Percentiles rank a stretch among this genome's conserved stretches.
phyloP scores from a whole-genome alignment of 2,797 vertebrate genomes.

The Geotrypetes seraphini region DNA sequence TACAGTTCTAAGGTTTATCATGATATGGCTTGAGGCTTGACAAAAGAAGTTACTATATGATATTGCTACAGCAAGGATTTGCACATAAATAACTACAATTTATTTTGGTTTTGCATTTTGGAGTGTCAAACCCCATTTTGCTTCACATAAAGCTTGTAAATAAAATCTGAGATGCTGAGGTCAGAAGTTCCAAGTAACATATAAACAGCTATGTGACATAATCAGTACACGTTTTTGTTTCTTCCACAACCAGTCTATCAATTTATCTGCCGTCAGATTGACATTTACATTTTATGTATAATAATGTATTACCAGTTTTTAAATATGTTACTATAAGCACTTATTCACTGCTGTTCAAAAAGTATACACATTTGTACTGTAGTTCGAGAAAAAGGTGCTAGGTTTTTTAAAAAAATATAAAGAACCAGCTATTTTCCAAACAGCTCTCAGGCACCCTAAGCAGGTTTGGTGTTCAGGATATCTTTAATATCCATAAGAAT shows the following conservation, averaged over 20 bases:
- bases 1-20: constrained; percentile 7
- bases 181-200: constrained; percentile 1
- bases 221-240: background rate
- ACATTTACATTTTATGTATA: constrained; percentile 2
- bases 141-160: constrained; percentile 14
- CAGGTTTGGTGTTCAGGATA: no score
- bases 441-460: no score
- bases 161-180: constrained; percentile 7
- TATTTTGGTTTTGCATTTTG: constrained; percentile 5
- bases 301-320: background rate
- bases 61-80: constrained; percentile 12
- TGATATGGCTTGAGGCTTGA: constrained; percentile 5
- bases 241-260: constrained; percentile 10
- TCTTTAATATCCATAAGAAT: no score
- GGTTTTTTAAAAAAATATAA: no score
- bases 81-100: background rate
- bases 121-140: constrained; percentile 9
- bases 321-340: no score
- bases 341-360: no score
- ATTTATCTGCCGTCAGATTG: constrained; percentile 18
- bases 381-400: no score
- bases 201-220: background rate
- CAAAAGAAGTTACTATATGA: no score
- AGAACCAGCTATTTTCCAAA: no score
- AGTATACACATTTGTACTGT: no score